These are phyloP conservation scores for Glossosoma conforme DNA, from an alignment of 1,140 invertebrate species.

Conservation along the genomic window DNA sequence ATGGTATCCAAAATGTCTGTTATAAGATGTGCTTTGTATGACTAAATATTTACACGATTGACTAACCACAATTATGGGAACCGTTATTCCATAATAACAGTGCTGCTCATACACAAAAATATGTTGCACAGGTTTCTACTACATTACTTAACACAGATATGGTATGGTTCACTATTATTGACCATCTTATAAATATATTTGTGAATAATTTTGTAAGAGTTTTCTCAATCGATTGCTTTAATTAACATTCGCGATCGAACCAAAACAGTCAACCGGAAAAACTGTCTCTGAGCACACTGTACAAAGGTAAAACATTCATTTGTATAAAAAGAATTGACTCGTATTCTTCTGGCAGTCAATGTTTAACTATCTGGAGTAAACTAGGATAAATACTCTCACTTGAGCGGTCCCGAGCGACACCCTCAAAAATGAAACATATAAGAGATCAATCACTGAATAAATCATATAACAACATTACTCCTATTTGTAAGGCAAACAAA, in stretches of 20 bases:
- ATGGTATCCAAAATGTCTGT: conserved; percentile 20
- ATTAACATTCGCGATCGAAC: no score
- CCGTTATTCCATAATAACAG: conserved; percentile 13
- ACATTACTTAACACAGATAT: conserved; percentile 17
- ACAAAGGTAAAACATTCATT: conserved; percentile 17
- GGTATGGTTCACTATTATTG: conserved; percentile 22
- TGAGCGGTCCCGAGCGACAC: conserved; percentile 17
- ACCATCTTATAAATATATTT: conserved; percentile 15
- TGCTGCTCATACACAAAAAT: conserved; percentile 15
- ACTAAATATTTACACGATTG: conserved; percentile 30
- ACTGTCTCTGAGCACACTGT: conserved; percentile 21
- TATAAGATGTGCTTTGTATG: conserved; percentile 23
- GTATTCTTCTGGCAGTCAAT: conserved; percentile 8
- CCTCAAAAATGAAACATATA: conserved; percentile 28
- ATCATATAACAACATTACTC: no score
- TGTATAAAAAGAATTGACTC: conserved; percentile 31
- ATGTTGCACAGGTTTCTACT: conserved; percentile 14
- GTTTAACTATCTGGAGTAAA: conserved; percentile 15
- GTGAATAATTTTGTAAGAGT: no score
- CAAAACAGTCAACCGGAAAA: no score
- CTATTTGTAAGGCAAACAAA: no score
- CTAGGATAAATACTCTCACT: conserved; percentile 22
- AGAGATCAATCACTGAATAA: conserved; percentile 31
- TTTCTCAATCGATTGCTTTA: conserved; percentile 19
- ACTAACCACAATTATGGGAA: conserved; percentile 31